Conservation (phyloP, 1,140 invertebrate genomes). For the Pomacea maculata region DNA sequence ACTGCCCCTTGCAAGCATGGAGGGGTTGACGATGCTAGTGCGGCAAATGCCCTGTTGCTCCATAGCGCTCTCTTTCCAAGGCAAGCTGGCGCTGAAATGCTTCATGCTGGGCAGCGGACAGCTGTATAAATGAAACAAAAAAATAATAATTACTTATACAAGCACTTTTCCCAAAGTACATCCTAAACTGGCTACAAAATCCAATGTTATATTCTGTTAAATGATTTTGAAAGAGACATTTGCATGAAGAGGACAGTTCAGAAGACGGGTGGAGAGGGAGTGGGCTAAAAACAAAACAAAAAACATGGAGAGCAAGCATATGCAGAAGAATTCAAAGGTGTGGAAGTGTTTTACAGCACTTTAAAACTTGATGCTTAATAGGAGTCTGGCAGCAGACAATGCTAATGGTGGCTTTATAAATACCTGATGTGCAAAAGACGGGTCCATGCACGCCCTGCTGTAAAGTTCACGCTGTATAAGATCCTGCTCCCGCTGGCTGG, state of each 20-base stretch:
- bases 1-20: background rate
- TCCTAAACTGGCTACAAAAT: background rate
- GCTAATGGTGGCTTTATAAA: background rate
- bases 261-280: background rate
- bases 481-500: constrained; percentile 56
- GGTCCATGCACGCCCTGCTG: constrained; percentile 82
- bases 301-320: background rate
- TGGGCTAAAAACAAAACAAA: background rate
- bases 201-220: too few species aligned
- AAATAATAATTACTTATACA: background rate
- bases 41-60: constrained; percentile 43
- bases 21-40: constrained; percentile 25
- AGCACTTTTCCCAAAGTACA: background rate
- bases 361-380: background rate
- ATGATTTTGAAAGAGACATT: too few species aligned
- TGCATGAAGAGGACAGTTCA: background rate
- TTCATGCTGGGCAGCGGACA: constrained; percentile 78
- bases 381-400: background rate
- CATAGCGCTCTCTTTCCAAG: constrained; percentile 70
- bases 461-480: constrained; percentile 74
- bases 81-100: constrained; percentile 83
- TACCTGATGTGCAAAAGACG: constrained; percentile 79
- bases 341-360: too few species aligned
- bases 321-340: too few species aligned
- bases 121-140: constrained; percentile 43